phyloP scores from a whole-genome alignment of 2,797 vertebrate species.

The Gambusia yucatana region DNA sequence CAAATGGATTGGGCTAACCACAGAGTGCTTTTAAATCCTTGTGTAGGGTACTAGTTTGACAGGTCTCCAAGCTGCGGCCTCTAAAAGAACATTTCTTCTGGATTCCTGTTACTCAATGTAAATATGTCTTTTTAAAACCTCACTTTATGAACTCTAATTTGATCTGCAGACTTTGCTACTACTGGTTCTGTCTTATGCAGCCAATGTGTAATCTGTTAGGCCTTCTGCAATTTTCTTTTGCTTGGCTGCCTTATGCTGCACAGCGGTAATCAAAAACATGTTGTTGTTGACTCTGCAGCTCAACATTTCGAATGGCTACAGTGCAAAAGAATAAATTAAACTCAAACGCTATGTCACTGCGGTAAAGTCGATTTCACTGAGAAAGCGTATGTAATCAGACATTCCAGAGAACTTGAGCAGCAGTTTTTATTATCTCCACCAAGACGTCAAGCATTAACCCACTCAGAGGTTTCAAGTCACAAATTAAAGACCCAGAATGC shows the following conservation, averaged over 20 bases:
- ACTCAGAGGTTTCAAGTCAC: slow-evolving; percentile 24
- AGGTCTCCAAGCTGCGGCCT: not conserved
- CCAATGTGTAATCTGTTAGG: not conserved
- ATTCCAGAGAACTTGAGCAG: slow-evolving; percentile 40
- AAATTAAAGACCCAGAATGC: slow-evolving; percentile 5
- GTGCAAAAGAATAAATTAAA: not conserved
- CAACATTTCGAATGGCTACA: not conserved
- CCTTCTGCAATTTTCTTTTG: not conserved
- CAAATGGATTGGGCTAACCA: not conserved
- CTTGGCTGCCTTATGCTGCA: not conserved
- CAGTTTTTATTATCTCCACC: slow-evolving; percentile 31
- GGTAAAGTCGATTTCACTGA: not conserved
- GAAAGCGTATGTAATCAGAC: not conserved
- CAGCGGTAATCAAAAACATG: not conserved
- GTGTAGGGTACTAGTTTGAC: not conserved
- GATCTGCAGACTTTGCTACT: not conserved
- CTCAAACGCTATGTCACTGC: not conserved
- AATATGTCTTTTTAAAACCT: not conserved
- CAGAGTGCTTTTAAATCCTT: not conserved
- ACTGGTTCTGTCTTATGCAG: not conserved
- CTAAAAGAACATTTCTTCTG: not conserved
- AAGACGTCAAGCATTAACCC: slow-evolving; percentile 50
- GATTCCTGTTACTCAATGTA: not conserved
- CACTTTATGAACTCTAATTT: not conserved
- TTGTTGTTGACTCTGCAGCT: not conserved